A percentile compares a stretch with the other conserved stretches of the same genome.
Conservation (phyloP, 2,888 invertebrate species). For the Stegana nigrithorax region DNA sequence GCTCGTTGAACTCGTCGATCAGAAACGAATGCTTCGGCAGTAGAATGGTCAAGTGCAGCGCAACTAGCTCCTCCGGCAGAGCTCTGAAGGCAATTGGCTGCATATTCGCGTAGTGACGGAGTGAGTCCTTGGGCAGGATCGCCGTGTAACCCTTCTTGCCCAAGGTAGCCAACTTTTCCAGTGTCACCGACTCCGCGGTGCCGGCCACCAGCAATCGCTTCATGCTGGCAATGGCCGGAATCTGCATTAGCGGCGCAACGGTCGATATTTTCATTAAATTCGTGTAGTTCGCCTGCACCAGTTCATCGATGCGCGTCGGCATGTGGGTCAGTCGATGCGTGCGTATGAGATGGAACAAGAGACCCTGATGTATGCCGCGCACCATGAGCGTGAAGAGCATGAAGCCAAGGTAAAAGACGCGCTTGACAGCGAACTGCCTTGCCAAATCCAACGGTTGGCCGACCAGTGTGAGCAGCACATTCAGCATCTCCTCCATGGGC, state of each 20-base stretch:
- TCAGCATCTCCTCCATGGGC: no score
- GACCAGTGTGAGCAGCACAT: not conserved
- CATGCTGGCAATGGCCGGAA: no score
- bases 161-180: not conserved
- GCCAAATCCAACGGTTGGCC: not conserved
- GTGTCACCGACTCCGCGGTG: not conserved
- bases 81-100: not conserved
- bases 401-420: not conserved
- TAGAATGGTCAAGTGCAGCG: conserved; percentile 21
- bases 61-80: not conserved
- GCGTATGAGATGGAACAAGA: conserved; percentile 38
- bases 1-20: conserved; percentile 26
- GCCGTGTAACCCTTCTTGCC: conserved; percentile 28
- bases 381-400: not conserved
- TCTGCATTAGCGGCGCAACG: conserved; percentile 19
- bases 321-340: conserved; percentile 16
- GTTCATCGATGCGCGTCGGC: not conserved
- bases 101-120: conserved; percentile 35
- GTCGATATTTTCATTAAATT: conserved; percentile 32
- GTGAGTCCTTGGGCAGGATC: conserved; percentile 35
- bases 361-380: conserved; percentile 35
- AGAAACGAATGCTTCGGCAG: conserved; percentile 34
- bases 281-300: conserved; percentile 29
- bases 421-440: not conserved
- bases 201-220: not conserved